Base-by-base conservation (phyloP, 2,113 vertebrate genomes). In the Seriola aureovittata region DNA sequence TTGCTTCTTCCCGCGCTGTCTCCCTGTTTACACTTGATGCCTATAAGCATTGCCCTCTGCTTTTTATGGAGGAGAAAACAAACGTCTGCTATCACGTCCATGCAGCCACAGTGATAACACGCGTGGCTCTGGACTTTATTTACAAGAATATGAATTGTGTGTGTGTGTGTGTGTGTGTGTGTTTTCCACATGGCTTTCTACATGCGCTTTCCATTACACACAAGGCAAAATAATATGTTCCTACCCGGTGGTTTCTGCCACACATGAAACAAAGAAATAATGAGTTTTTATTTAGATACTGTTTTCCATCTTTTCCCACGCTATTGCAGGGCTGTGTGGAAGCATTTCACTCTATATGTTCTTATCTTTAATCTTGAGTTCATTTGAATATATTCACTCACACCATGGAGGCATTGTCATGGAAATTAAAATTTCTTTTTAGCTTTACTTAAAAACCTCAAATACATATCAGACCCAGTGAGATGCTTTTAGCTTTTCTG, bases 181-280 rank as follows among this genome's bases (percentile, higher is more conserved):
- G 81, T 62, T 55, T 48, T 34, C 55, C 65, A 40, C 57, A 44
- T 59, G 23, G 54, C 32, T 62, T 59, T 80, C 59, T 58, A 75
- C 71, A 64, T 81, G 19, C 46, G n/a, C 69, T 85, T 82, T 78
- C 70, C 13, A 87, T 88, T 80, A 85, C 11, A 32, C 73, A 78
- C 58, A 72, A 67, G 44, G 9, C 66, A 85, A 71, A 82, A 76
- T 82, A 78, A 84, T 60, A 50, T 46, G 54, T 59, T 78, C 48
- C 48, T 67, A 44, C 6, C 1, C 17, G 12, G 78, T 73, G 62
- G 71, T 74, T 82, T 82, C 57, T 76, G 34, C 72, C 34, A 82
- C 76, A 80, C 75, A 86, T 79, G 73, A 81, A 80, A 86, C 46
- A 36, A 12, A 52, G 12, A 86, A 70, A 77, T 78, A 85, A 88